Evolutionary conservation across 92 coral and sea anemone genomes (phyloP).

Genomic region (Anthopleura xanthogrammica): DNA sequence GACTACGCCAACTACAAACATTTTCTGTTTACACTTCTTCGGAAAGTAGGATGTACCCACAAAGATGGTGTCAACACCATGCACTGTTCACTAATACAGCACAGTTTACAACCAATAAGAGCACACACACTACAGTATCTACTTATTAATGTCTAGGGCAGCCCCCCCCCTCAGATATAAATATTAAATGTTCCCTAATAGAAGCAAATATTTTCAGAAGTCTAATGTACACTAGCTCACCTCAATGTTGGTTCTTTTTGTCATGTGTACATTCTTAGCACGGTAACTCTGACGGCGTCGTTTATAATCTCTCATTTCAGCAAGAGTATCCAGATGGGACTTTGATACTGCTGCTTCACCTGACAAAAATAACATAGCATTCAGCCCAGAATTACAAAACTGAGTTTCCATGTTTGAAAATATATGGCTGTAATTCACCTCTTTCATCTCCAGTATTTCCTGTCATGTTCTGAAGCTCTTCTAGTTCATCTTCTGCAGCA

Average conservation of each 20-base stretch:
- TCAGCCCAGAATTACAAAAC: not conserved
- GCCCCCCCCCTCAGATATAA: no score
- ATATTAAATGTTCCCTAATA: not conserved
- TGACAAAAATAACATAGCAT: not conserved
- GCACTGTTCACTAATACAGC: no score
- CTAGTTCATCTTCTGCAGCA: conserved; percentile 23
- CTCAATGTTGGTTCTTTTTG: conserved; percentile 87
- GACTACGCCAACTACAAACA: no score
- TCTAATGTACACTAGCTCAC: conserved; percentile 33
- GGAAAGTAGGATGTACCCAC: no score
- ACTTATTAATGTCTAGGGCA: not conserved
- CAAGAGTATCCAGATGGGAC: conserved; percentile 76
- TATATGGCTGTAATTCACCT: not conserved
- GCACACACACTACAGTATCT: not conserved
- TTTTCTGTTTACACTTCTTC: no score
- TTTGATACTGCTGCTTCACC: conserved; percentile 27
- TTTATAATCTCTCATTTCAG: conserved; percentile 92
- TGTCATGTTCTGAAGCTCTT: not conserved
- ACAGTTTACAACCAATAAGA: not conserved
- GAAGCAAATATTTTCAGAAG: not conserved
- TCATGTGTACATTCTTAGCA: conserved; percentile 96
- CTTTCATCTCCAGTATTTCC: conserved; percentile 7
- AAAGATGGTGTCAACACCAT: no score
- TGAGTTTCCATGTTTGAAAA: no score
- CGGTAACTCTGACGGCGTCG: conserved; percentile 98